phyloP scores from a whole-genome alignment of 92 coral and sea anemone genomes.

The Scolanthus callimorphus region DNA sequence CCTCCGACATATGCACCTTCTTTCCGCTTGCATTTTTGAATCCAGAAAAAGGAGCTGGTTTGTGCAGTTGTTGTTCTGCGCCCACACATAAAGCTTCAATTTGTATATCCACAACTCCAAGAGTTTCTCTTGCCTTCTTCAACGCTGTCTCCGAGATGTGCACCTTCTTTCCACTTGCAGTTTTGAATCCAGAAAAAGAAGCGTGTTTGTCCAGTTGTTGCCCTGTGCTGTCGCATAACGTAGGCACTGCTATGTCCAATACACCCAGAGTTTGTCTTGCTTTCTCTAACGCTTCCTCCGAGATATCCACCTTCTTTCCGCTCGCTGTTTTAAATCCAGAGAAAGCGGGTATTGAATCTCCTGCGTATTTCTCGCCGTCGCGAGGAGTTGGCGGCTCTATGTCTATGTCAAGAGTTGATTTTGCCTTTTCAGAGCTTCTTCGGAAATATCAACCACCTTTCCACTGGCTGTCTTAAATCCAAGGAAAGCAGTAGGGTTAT shows the following conservation, averaged over 20 bases:
- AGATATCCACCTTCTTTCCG: constrained; percentile 27
- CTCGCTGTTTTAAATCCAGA: constrained; percentile 47
- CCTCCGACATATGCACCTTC: constrained; percentile 30
- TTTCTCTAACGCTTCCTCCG: constrained; percentile 28
- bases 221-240: too few relatives aligned
- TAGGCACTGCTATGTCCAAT: too few relatives aligned
- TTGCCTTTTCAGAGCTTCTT: constrained; percentile 69
- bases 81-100: neutral
- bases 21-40: constrained; percentile 36
- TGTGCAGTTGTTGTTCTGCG: neutral
- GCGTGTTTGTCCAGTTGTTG: too few relatives aligned
- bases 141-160: constrained; percentile 61
- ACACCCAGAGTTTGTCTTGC: too few relatives aligned
- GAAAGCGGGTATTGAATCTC: neutral
- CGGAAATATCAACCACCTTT: constrained; percentile 54
- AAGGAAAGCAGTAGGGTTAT: neutral
- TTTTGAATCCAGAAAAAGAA: constrained; percentile 49
- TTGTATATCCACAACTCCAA: neutral
- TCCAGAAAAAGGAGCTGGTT: constrained; percentile 3
- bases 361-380: neutral
- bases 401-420: constrained; percentile 10
- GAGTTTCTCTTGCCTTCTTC: constrained; percentile 36
- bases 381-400: neutral
- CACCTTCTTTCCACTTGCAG: constrained; percentile 61
- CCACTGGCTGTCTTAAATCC: constrained; percentile 79